Base-by-base conservation (phyloP, 2,797 vertebrate species). In the Parotocinclus haroldoi region DNA sequence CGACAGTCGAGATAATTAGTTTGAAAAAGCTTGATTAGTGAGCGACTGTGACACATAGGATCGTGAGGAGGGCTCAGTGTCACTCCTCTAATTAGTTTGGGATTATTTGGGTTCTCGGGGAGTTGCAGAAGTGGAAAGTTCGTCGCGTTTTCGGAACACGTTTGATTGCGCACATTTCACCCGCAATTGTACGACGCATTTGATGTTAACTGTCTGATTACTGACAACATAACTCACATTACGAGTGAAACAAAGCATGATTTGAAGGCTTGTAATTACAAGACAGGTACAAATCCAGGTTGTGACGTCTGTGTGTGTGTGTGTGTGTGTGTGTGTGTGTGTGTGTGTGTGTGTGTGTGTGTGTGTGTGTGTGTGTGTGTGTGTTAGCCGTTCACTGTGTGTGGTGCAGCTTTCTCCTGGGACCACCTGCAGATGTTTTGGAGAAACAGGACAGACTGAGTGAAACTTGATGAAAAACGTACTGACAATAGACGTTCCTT, bases 21-120 rank as follows among this genome's bases (percentile, higher is more conserved):
- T 79, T 81, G 81, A 76, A 81, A 83, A 59, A 75, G 70, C 75
- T 81, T 84, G 80, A 86, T 83, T 85, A 83, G 79, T 75, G 79
- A 77, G 69, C 71, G 72, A 82, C 75, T 63, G 65, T 82, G 82
- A 79, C 77, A 78, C 70, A 75, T 66, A 64, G 82, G 78, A 74
- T 76, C 65, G 68, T 45, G 51, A 45, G 17, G 48, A 75, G 51
- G 63, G 68, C 63, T 68, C 68, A 62, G 66, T 69, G 79, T 64
- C 66, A 54, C 71, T 57, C 68, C 61, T 74, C 72, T 75, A 78
- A 84, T 87, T 83, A 81, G 74, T 73, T 66, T 77, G 72, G 78
- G 77, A 77, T 63, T 64, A 51, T 69, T 57, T 71, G 72, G 67
- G 70, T 78, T 51, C 73, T 59, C 40, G 46, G 45, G 78, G 53